Evolutionary conservation across 2,888 invertebrate genomes (phyloP).

Genomic region (Pandemis cinnamomeana): DNA sequence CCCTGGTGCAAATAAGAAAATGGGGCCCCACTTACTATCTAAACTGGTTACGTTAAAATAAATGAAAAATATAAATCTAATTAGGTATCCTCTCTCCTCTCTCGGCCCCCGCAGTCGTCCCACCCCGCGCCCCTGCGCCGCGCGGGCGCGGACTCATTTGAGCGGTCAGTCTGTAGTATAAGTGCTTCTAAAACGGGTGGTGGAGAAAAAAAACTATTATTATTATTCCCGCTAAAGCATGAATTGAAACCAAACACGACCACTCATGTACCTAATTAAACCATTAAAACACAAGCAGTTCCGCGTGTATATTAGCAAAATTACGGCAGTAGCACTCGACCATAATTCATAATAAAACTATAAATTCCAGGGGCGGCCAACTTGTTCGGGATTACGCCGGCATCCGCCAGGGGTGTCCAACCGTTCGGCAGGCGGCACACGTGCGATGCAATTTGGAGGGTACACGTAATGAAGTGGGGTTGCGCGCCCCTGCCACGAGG

Average conservation of each 20-base stretch:
- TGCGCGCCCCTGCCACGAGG: constrained; percentile 61
- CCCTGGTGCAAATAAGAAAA: too few relatives aligned
- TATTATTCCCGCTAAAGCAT: not conserved
- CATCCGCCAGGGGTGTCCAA: constrained; percentile 68
- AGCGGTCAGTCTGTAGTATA: too few relatives aligned
- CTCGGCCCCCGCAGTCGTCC: too few relatives aligned
- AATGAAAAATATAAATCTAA: too few relatives aligned
- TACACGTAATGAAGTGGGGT: constrained; percentile 77
- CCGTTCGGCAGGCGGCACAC: constrained; percentile 74
- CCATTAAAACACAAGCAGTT: not conserved
- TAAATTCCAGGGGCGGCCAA: constrained; percentile 40
- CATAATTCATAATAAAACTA: constrained; percentile 42
- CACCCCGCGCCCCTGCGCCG: too few relatives aligned
- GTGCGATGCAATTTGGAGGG: constrained; percentile 74
- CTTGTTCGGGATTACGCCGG: constrained; percentile 43
- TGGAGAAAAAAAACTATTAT: too few relatives aligned
- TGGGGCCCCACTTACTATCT: too few relatives aligned
- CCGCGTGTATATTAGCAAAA: not conserved
- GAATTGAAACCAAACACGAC: not conserved
- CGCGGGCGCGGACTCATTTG: too few relatives aligned
- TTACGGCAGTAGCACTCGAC: constrained; percentile 18
- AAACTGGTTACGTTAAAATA: too few relatives aligned
- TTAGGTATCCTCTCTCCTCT: too few relatives aligned
- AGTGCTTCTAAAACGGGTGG: not conserved
- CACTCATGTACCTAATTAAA: not conserved